phyloP scores from a whole-genome alignment of 2,113 vertebrate genomes.

The Aplodontia rufa region DNA sequence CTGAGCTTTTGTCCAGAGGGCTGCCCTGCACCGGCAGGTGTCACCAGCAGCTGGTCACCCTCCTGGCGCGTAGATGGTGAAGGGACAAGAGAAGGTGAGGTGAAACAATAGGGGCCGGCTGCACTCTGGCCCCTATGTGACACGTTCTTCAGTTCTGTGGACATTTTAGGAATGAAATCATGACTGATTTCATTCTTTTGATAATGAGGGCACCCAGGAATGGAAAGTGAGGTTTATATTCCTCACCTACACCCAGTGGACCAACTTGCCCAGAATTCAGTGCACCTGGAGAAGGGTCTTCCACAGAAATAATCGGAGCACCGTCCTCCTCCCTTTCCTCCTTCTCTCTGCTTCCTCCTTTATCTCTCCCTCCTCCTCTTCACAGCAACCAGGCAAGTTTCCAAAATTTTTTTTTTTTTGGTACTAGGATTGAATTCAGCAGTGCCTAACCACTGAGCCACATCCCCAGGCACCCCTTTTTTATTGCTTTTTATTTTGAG shows the following conservation, averaged over 20 bases:
- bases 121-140: background rate
- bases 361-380: background rate
- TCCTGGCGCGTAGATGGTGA: background rate
- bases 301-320: background rate
- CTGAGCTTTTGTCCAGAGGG: background rate
- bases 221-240: background rate
- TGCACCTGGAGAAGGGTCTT: background rate
- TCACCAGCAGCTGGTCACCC: background rate
- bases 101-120: background rate
- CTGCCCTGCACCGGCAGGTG: background rate
- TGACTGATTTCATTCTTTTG: background rate
- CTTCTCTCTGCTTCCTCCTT: background rate
- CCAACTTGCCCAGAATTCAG: background rate
- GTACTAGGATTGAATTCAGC: too few relatives aligned
- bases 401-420: too few relatives aligned
- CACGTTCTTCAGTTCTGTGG: background rate
- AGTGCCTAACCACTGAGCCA: too few relatives aligned
- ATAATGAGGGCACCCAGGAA: background rate
- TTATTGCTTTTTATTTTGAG: too few relatives aligned
- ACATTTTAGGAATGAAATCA: background rate
- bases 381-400: background rate
- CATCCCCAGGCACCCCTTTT: too few relatives aligned
- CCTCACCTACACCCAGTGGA: background rate
- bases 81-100: background rate
- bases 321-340: background rate